These are phyloP conservation scores for Myathropa florea DNA, from an alignment of 2,888 invertebrate genomes.

Conservation along the genomic window DNA sequence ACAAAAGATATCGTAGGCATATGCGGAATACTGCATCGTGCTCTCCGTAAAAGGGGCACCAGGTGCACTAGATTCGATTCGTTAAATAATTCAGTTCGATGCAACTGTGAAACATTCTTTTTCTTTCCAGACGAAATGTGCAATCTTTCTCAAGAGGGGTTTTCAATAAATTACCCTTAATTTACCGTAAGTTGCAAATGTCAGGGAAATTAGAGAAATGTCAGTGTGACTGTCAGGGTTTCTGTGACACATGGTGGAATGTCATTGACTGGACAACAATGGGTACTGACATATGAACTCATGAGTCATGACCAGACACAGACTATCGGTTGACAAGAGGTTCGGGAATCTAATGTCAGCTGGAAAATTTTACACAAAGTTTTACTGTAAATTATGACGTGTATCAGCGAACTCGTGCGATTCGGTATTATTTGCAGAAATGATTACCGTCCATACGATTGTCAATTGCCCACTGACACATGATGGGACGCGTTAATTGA, in stretches of 20 bases:
- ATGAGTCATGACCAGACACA: no score
- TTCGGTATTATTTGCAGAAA: neutral
- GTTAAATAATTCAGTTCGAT: constrained; percentile 50
- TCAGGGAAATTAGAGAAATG: neutral
- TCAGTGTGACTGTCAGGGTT: neutral
- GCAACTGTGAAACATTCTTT: constrained; percentile 19
- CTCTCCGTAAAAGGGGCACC: constrained; percentile 14
- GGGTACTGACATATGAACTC: no score
- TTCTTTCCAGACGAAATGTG: constrained; percentile 34
- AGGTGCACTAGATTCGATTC: constrained; percentile 38
- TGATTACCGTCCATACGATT: neutral
- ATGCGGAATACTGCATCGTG: neutral
- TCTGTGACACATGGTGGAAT: neutral
- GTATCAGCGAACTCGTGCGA: neutral
- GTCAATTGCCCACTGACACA: neutral
- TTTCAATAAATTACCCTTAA: neutral
- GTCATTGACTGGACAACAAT: neutral
- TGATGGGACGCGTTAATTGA: neutral
- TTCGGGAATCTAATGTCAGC: neutral
- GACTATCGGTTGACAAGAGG: no score
- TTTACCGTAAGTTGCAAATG: neutral
- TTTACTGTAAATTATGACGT: neutral
- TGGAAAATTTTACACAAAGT: neutral
- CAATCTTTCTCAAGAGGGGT: constrained; percentile 38
- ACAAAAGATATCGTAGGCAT: neutral